Evolutionary conservation across 2,113 vertebrate species (phyloP).

Genomic region (Gasterosteus nipponicus): DNA sequence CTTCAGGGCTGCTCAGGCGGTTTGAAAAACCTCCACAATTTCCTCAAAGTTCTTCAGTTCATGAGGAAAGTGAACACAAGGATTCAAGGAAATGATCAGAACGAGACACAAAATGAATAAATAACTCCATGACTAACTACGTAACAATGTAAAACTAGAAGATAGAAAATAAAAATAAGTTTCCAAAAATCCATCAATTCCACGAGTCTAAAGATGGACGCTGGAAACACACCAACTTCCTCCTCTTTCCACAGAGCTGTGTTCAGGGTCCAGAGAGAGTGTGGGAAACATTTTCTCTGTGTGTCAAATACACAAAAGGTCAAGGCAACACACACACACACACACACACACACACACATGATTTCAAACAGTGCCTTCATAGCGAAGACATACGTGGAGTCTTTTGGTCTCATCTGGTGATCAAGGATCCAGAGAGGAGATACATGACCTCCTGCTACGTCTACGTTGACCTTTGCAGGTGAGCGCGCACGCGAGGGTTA

Average conservation of each 20-base stretch:
- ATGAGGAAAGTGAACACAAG: too few species aligned
- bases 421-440: too few species aligned
- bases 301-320: slow-evolving; percentile 4
- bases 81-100: too few species aligned
- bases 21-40: too few species aligned
- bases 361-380: too few species aligned
- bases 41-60: too few species aligned
- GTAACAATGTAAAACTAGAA: not conserved
- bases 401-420: too few species aligned
- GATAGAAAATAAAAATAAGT: not conserved
- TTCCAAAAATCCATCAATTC: not conserved
- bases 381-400: too few species aligned
- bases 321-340: not conserved
- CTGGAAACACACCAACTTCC: slow-evolving; percentile 23
- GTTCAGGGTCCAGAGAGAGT: slow-evolving; percentile 39
- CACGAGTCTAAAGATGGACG: slow-evolving; percentile 8
- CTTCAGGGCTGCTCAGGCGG: too few species aligned
- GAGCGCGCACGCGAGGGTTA: not conserved
- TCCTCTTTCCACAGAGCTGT: slow-evolving; percentile 45
- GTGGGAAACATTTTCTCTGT: slow-evolving; percentile 33
- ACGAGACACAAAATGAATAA: too few species aligned
- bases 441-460: too few species aligned
- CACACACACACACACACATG: not conserved
- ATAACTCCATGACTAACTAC: too few species aligned
- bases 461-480: not conserved